Evolutionary conservation across 2,888 invertebrate genomes (phyloP), one percentile per base, ranked within the genome.

Genomic region (Deladenus siricidicola): DNA sequence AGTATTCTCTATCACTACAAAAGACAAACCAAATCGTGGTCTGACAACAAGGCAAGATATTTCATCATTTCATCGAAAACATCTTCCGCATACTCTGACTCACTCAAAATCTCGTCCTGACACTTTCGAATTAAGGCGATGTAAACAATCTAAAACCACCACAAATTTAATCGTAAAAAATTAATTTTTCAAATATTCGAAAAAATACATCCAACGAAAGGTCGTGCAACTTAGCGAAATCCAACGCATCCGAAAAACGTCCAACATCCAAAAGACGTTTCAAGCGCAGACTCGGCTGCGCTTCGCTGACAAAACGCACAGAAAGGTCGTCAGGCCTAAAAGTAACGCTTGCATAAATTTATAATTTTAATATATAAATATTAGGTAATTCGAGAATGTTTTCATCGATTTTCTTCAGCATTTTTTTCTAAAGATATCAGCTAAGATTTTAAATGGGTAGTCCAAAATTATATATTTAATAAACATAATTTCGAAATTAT

Each of bases 251-350:
- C 6, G 58, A 50, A 14, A 57, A 60, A 23, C 58, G 42, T 19
- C 48, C 54, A 14, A 49, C 19, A 24, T 60, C 58, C 6, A 60
- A 23, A 21, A 60, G 51, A 21, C 54, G 28, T 17, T 59, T 56
- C 1, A 60, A 45, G 26, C 60, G 56, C 17, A 52, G 19, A 14
- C 23, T 24, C 17, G 60, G 60, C 19, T 60, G 60, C 6, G 60
- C 56, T 26, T 60, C 56, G 44, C 45, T 53, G n/a, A 60, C 58
- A 59, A 60, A 60, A 1, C 60, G 60, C 14, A 60, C 30, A 19
- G 59, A 39, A 42, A 59, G 44, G 34, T 45, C 42, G 21, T 60
- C 28, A 2, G 28, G 43, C 28, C 60, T 60, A 17, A 39, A 59
- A n/a, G 21, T 19, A 26, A 24, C n/a, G n/a, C n/a, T n/a, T n/a